phyloP scores from a whole-genome alignment of 2,113 vertebrate species.

The Hemibagrus wyckioides region DNA sequence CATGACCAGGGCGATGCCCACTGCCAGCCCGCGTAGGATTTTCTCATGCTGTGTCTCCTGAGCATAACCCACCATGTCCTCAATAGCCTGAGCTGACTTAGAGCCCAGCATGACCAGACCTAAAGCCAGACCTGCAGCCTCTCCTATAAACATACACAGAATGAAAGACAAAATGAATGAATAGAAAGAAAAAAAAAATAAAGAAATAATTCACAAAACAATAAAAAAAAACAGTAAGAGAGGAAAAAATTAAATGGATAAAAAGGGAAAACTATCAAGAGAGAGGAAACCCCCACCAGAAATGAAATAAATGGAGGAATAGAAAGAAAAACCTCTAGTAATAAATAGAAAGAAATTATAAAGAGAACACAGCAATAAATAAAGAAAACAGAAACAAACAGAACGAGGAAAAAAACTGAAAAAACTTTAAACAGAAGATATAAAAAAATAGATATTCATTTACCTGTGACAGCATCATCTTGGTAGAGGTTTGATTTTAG shows the following conservation, averaged over 20 bases:
- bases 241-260: not conserved
- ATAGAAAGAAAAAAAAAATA: not conserved
- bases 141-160: conserved; percentile 73
- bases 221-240: not conserved
- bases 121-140: conserved; percentile 92
- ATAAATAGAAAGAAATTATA: not conserved
- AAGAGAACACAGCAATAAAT: not conserved
- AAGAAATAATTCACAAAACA: not conserved
- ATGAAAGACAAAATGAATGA: not conserved
- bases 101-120: conserved; percentile 98
- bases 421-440: not conserved
- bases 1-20: conserved; percentile 97
- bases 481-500: conserved; percentile 98
- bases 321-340: too few relatives aligned
- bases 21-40: conserved; percentile 92
- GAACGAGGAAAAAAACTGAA: not conserved
- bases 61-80: conserved; percentile 98
- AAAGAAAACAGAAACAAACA: not conserved
- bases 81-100: conserved; percentile 97
- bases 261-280: not conserved
- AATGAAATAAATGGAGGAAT: not conserved
- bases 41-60: conserved; percentile 99
- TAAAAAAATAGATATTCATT: not conserved
- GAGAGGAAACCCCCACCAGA: not conserved
- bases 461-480: conserved; percentile 97